phyloP scores from a whole-genome alignment of 2,888 invertebrate genomes.

The Gastracanthus pulcherrimus region DNA sequence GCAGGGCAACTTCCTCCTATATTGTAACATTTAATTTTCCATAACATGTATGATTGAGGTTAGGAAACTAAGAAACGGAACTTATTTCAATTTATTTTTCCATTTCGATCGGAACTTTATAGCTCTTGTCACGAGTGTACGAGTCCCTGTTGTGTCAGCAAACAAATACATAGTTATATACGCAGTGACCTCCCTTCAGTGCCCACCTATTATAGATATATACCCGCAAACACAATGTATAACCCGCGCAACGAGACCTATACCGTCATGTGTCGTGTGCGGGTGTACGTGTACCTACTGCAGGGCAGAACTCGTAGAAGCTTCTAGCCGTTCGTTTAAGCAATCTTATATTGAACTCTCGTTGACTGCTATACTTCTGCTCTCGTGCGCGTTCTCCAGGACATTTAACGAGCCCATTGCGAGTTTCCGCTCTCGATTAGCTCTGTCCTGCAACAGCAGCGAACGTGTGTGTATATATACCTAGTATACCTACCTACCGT shows the following conservation, averaged over 20 bases:
- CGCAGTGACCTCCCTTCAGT: neutral
- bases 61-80: too few relatives aligned
- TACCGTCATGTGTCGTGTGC: neutral
- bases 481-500: too few relatives aligned
- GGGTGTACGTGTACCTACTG: neutral
- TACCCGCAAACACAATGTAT: neutral
- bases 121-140: too few relatives aligned
- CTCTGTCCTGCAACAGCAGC: too few relatives aligned
- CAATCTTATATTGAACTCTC: too few relatives aligned
- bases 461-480: too few relatives aligned
- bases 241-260: neutral
- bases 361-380: too few relatives aligned
- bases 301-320: neutral
- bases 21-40: too few relatives aligned
- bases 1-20: too few relatives aligned
- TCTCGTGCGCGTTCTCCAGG: slow-evolving; percentile 5
- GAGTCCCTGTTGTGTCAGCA: neutral
- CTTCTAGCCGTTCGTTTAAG: slow-evolving; percentile 10
- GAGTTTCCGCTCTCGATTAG: slow-evolving; percentile 35
- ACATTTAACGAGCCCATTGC: neutral
- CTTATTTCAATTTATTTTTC: too few relatives aligned
- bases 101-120: too few relatives aligned
- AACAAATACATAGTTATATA: neutral
- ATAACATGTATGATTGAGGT: too few relatives aligned
- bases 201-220: neutral